These are phyloP conservation scores for Ooceraea biroi DNA, from an alignment of 1,140 invertebrate species.

Conservation along the genomic window DNA sequence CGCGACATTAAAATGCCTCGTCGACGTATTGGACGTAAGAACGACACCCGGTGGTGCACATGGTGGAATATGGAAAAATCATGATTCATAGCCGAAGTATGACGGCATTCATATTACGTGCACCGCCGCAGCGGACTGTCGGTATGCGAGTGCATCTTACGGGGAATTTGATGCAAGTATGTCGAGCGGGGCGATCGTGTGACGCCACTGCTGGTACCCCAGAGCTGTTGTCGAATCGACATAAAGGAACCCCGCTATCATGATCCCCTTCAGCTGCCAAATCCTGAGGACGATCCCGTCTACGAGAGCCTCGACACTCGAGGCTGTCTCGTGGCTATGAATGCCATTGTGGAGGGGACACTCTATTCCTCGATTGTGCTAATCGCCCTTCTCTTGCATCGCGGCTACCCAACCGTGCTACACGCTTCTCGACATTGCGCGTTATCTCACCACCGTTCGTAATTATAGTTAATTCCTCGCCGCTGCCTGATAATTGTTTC, in stretches of 20 bases:
- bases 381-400: constrained; percentile 67
- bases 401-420: constrained; percentile 50
- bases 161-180: constrained; percentile 67
- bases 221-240: constrained; percentile 72
- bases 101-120: constrained; percentile 56
- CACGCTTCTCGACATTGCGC: background rate
- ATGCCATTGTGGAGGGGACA: constrained; percentile 62
- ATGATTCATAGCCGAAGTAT: constrained; percentile 51
- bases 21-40: background rate
- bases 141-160: constrained; percentile 55
- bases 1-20: background rate
- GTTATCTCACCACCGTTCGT: background rate
- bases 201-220: constrained; percentile 67
- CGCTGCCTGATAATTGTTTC: background rate
- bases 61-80: constrained; percentile 50
- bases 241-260: constrained; percentile 71
- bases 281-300: constrained; percentile 71
- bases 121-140: constrained; percentile 45
- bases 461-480: constrained; percentile 24
- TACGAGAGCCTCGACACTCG: constrained; percentile 68
- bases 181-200: constrained; percentile 67
- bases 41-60: background rate
- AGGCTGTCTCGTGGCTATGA: constrained; percentile 68
- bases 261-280: constrained; percentile 74
- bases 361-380: constrained; percentile 64